Percentiles rank a stretch among this genome's conserved stretches.
phyloP scores from a whole-genome alignment of 1,140 invertebrate species.

The Drosophila murphyi region DNA sequence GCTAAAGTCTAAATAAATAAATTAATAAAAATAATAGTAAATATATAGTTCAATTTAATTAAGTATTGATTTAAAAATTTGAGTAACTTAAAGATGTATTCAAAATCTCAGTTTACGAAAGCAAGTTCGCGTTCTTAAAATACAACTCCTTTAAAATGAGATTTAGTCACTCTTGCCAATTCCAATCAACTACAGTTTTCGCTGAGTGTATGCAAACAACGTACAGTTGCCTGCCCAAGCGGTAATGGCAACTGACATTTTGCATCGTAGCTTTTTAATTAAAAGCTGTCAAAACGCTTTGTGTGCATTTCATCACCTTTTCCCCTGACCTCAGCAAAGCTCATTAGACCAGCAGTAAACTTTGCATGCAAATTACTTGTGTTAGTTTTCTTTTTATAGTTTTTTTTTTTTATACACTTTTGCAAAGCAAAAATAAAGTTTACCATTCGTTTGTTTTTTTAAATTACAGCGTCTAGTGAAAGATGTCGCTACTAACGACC shows the following conservation, averaged over 20 bases:
- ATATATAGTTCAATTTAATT: no score
- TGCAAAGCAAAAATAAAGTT: neutral
- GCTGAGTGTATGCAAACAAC: neutral
- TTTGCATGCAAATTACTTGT: neutral
- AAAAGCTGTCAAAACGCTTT: constrained; percentile 75
- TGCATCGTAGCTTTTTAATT: constrained; percentile 70
- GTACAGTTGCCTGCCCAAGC: constrained; percentile 22
- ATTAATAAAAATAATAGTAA: no score
- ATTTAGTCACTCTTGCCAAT: no score
- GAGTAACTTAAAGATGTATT: no score
- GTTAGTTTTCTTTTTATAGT: constrained; percentile 8
- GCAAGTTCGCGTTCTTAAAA: no score
- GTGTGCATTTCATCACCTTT: constrained; percentile 40
- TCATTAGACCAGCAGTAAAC: constrained; percentile 31
- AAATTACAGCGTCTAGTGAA: constrained; percentile 52
- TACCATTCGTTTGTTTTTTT: constrained; percentile 8
- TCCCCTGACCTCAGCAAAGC: constrained; percentile 10
- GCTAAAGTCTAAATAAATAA: no score
- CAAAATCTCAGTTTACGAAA: no score
- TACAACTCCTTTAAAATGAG: no score
- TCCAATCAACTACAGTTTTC: neutral
- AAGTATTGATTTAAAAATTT: no score
- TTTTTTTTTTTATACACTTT: neutral
- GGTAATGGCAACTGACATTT: constrained; percentile 55
- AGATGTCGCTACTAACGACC: constrained; percentile 71